Evolutionary conservation across 2,888 invertebrate genomes (phyloP).

Genomic region (Phymatocera aterrima): DNA sequence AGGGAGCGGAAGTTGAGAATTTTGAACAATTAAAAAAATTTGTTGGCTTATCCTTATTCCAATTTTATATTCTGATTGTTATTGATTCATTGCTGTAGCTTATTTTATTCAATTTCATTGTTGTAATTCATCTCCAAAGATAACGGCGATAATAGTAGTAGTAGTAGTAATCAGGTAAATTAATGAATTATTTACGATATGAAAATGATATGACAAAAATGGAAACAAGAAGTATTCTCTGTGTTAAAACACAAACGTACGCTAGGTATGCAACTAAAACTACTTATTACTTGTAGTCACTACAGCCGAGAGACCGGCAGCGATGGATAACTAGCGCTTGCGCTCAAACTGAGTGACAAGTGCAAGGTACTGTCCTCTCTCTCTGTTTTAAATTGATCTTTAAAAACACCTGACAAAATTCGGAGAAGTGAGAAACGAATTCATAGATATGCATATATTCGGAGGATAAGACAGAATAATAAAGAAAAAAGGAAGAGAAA

Average conservation of each 20-base stretch:
- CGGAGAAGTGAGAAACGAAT: not conserved
- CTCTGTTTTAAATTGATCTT: not conserved
- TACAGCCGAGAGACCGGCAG: too few relatives aligned
- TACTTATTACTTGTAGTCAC: too few relatives aligned
- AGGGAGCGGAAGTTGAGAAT: too few relatives aligned
- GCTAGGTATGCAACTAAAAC: conserved; percentile 63
- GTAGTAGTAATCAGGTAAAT: not conserved
- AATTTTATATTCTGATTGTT: too few relatives aligned
- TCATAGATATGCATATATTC: not conserved
- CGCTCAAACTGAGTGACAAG: conserved; percentile 88
- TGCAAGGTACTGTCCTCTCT: conserved; percentile 84
- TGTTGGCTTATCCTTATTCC: too few relatives aligned
- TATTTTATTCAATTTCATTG: too few relatives aligned
- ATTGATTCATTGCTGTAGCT: too few relatives aligned
- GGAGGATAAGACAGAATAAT: not conserved
- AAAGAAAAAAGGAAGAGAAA: not conserved
- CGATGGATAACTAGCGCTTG: conserved; percentile 83
- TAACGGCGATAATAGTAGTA: too few relatives aligned
- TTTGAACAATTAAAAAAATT: too few relatives aligned
- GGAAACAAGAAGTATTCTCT: too few relatives aligned
- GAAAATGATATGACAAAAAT: too few relatives aligned
- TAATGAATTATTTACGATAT: not conserved
- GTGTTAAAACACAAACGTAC: conserved; percentile 77
- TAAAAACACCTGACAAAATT: not conserved
- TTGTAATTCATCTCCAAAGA: too few relatives aligned